Base-by-base conservation (phyloP, 2,797 vertebrate species). In the Anabacerthia variegaticeps region DNA sequence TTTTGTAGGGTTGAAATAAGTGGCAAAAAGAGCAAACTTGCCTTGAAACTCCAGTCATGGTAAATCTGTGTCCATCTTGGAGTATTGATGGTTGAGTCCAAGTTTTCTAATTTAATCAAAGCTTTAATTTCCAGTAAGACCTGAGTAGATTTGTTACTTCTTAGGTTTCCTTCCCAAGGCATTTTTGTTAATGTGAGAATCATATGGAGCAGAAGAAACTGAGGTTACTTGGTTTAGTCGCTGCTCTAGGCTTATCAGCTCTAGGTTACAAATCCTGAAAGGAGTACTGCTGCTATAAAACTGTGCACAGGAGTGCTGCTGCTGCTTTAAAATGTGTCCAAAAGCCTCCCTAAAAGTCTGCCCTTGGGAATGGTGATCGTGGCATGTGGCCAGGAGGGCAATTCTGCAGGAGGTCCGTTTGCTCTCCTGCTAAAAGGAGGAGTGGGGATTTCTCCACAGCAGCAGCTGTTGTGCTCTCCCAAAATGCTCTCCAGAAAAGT, bases 351-450 rank as follows among this genome's bases (percentile, higher is more conserved):
- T 30, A 5, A 27, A 24, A 61, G 17, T 20, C 27, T 74, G n/a
- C 34, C 32, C 23, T 5, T 61, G 19, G 36, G 49, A 90, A 8
- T 49, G 41, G 26, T 54, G 46, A 20, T 37, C 1, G 0, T 46
- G 69, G n/a, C 16, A 2, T 1, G 20, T 41, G 26, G 39, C 0
- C 0, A 13, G 39, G 30, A 51, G 22, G 28, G 24, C 14, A 4
- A 26, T 77, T 67, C 37, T 46, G 37, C 3, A 1, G 36, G 28
- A 59, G 12, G 7, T n/a, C 22, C 5, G 0, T 26, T 71, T 72
- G 32, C 26, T 65, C 17, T 44, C 18, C 1, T 0, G 4, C 20
- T 14, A 13, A 67, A 54, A 68, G 9, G 14, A 24, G 32, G 9
- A 15, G 7, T 69, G n/a, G 14, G 15, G 18, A 6, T n/a, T 30